phyloP scores from a whole-genome alignment of 2,888 invertebrate species.

The Invenusta paracnida region DNA sequence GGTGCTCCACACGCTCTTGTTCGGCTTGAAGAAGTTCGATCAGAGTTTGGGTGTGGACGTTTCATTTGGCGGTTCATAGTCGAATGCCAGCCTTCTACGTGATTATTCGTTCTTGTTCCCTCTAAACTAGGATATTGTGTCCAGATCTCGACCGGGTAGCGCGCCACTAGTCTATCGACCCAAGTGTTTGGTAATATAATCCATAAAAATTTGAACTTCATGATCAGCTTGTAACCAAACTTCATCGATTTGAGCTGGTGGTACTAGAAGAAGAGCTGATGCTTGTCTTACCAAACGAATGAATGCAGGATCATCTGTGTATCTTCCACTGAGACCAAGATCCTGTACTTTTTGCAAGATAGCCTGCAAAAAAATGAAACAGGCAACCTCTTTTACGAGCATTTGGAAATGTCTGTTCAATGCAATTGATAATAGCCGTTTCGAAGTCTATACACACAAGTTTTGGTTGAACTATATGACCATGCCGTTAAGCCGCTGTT shows the following conservation, averaged over 20 bases:
- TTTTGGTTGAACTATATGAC: not conserved
- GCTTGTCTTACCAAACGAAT: not conserved
- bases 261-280: not conserved
- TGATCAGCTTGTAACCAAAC: not conserved
- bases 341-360: not conserved
- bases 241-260: not conserved
- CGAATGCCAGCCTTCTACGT: constrained; percentile 8
- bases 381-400: not conserved
- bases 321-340: not conserved
- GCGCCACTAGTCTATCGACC: not conserved
- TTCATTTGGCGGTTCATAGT: constrained; percentile 10
- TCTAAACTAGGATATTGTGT: not conserved
- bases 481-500: constrained; percentile 1
- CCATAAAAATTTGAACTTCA: not conserved
- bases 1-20: constrained; percentile 26
- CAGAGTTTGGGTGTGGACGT: constrained; percentile 16
- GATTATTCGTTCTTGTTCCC: not conserved
- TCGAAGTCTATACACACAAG: not conserved
- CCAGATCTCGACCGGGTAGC: not conserved
- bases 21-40: constrained; percentile 7
- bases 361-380: not conserved
- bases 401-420: not conserved
- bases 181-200: not conserved
- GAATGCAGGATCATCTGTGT: not conserved
- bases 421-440: not conserved